These are phyloP conservation scores for rabbit (Oryctolagus cuniculus) DNA, from an alignment of 2,113 vertebrate species.

Conservation along the genomic window DNA sequence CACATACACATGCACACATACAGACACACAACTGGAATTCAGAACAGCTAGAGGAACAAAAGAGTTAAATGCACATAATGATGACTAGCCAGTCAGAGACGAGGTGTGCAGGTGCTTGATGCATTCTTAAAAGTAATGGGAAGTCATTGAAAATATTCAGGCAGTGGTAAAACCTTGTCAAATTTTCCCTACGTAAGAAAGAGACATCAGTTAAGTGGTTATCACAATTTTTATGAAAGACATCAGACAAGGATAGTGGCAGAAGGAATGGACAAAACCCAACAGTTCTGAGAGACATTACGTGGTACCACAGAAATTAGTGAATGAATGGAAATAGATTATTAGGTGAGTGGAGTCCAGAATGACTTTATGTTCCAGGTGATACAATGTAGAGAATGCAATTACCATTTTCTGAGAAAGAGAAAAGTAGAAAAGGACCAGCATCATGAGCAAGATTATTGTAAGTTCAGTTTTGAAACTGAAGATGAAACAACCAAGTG, in stretches of 20 bases:
- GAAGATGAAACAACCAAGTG: not conserved
- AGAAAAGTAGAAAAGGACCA: not conserved
- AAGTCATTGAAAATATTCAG: constrained; percentile 16
- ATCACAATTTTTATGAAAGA: not conserved
- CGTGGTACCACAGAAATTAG: not conserved
- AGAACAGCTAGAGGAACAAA: not conserved
- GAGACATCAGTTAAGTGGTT: not conserved
- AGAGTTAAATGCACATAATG: not conserved
- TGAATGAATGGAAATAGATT: not conserved
- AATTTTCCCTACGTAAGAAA: not conserved
- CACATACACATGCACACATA: too few relatives aligned
- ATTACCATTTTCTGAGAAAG: not conserved
- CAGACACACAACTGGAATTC: not conserved
- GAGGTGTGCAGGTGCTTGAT: not conserved
- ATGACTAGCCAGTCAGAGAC: not conserved
- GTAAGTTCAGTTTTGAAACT: not conserved
- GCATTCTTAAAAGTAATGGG: constrained; percentile 14
- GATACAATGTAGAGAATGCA: not conserved
- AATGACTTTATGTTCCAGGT: not conserved
- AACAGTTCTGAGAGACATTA: not conserved
- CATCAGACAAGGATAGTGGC: not conserved
- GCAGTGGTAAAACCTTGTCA: not conserved
- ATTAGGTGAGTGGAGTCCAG: not conserved
- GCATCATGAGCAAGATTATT: not conserved
- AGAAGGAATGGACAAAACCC: not conserved